Evolutionary conservation across 2,113 vertebrate genomes (phyloP).

Genomic region (Neolamprologus caudopunctatus): DNA sequence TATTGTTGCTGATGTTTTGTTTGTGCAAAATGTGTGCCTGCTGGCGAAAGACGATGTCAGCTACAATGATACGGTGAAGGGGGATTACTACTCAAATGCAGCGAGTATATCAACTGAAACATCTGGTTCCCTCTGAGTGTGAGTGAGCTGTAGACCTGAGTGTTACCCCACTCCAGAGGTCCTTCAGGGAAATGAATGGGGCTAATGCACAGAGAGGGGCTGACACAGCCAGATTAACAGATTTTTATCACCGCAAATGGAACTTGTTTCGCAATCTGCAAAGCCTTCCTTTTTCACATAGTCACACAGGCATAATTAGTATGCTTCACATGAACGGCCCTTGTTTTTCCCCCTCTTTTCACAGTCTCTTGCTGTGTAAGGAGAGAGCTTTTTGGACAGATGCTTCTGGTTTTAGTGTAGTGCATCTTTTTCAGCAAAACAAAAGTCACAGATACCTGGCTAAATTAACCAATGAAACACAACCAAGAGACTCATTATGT

Average conservation of each 20-base stretch:
- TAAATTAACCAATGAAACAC: not conserved
- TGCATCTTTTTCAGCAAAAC: not conserved
- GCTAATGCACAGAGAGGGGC: slow-evolving; percentile 9
- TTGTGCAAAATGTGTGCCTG: not conserved
- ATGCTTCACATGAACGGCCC: not conserved
- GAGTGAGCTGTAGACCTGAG: slow-evolving; percentile 1
- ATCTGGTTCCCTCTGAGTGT: slow-evolving; percentile 32
- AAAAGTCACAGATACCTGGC: not conserved
- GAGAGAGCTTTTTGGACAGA: not conserved
- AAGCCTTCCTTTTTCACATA: slow-evolving; percentile 8
- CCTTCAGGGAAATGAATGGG: slow-evolving; percentile 45
- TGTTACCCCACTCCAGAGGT: slow-evolving; percentile 33
- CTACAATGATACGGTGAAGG: not conserved
- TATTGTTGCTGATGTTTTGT: slow-evolving; percentile 12
- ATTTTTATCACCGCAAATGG: slow-evolving; percentile 49
- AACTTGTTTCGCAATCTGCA: slow-evolving; percentile 35
- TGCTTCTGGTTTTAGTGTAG: not conserved
- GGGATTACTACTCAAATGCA: slow-evolving; percentile 22
- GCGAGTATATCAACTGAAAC: slow-evolving; percentile 18
- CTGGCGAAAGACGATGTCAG: slow-evolving; percentile 7
- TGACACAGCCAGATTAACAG: slow-evolving; percentile 42
- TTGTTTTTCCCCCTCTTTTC: not conserved
- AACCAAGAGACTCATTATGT: not conserved
- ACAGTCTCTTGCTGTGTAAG: not conserved
- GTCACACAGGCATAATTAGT: slow-evolving; percentile 21